A percentile compares a stretch with the other conserved stretches of the same genome.
These are phyloP conservation scores for Petrocephalus microphthalmus DNA, from an alignment of 2,113 vertebrate genomes.

Conservation along the genomic window DNA sequence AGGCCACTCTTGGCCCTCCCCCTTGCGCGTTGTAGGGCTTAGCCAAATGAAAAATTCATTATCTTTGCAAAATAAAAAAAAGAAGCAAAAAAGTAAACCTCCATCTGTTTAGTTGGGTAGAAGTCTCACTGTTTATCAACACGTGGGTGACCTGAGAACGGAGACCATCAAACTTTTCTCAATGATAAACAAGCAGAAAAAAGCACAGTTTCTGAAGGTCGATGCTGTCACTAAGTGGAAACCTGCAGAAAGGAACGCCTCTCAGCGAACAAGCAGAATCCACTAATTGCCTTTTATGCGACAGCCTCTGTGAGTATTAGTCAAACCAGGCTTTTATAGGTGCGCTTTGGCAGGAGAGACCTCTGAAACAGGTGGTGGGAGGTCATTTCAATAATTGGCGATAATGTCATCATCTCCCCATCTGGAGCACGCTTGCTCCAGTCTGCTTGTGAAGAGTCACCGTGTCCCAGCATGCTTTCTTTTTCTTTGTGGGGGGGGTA, in stretches of 20 bases:
- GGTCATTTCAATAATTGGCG: constrained; percentile 90
- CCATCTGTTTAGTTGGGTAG: constrained; percentile 7
- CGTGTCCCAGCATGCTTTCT: constrained; percentile 64
- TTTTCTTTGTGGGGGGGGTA: constrained; percentile 43
- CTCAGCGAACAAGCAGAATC: not conserved
- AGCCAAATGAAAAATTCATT: not conserved
- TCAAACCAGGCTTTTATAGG: constrained; percentile 80
- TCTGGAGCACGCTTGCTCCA: constrained; percentile 77
- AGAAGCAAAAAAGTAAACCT: not conserved
- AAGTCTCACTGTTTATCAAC: not conserved
- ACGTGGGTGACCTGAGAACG: not conserved
- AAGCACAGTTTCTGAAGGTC: not conserved
- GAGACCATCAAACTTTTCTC: not conserved
- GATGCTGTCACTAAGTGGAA: not conserved
- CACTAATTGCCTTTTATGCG: constrained; percentile 61
- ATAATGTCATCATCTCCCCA: constrained; percentile 82
- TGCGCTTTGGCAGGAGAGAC: constrained; percentile 73
- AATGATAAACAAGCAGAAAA: not conserved
- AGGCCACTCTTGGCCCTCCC: not conserved
- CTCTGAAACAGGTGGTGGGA: constrained; percentile 85
- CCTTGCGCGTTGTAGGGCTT: not conserved
- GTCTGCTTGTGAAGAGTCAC: constrained; percentile 68
- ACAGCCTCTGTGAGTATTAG: constrained; percentile 77
- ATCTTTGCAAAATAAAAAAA: not conserved
- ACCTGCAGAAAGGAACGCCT: not conserved